Percentiles rank a stretch among this genome's conserved stretches.
phyloP scores from a whole-genome alignment of 1,140 invertebrate genomes.

The Trachymyrmex cornetzi region DNA sequence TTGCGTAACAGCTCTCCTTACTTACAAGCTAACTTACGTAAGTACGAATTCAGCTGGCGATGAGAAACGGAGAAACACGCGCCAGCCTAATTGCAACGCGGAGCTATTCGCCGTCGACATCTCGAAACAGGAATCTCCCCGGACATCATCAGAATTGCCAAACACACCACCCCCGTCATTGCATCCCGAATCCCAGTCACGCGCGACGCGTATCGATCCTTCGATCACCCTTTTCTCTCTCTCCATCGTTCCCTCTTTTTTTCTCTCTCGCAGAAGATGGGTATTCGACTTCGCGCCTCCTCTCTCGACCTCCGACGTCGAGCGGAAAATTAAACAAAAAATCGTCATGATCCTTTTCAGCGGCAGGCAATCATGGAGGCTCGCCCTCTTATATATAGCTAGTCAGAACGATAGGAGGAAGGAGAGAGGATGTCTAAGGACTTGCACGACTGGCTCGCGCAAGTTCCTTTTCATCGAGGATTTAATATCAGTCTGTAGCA shows the following conservation, averaged over 20 bases:
- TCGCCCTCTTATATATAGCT: slow-evolving; percentile 72
- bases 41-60: background rate
- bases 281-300: slow-evolving; percentile 18
- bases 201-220: slow-evolving; percentile 42
- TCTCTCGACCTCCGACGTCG: slow-evolving; percentile 23
- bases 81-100: slow-evolving; percentile 37
- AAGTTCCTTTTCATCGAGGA: slow-evolving; percentile 76
- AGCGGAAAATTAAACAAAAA: slow-evolving; percentile 79
- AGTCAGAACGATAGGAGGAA: slow-evolving; percentile 6
- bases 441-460: slow-evolving; percentile 44
- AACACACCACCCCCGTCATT: background rate
- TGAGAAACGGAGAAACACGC: slow-evolving; percentile 29
- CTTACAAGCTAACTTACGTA: background rate
- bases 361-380: slow-evolving; percentile 76
- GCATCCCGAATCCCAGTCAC: slow-evolving; percentile 43
- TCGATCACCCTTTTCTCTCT: slow-evolving; percentile 26
- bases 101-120: slow-evolving; percentile 21
- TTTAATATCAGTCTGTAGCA: slow-evolving; percentile 75
- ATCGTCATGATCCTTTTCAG: slow-evolving; percentile 74
- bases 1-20: background rate
- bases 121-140: slow-evolving; percentile 48
- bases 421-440: slow-evolving; percentile 53
- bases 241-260: background rate
- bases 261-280: background rate
- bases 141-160: slow-evolving; percentile 45